Evolutionary conservation across 2,113 vertebrate genomes (phyloP), one percentile per base, ranked within the genome.

Genomic region (Lates calcarifer): DNA sequence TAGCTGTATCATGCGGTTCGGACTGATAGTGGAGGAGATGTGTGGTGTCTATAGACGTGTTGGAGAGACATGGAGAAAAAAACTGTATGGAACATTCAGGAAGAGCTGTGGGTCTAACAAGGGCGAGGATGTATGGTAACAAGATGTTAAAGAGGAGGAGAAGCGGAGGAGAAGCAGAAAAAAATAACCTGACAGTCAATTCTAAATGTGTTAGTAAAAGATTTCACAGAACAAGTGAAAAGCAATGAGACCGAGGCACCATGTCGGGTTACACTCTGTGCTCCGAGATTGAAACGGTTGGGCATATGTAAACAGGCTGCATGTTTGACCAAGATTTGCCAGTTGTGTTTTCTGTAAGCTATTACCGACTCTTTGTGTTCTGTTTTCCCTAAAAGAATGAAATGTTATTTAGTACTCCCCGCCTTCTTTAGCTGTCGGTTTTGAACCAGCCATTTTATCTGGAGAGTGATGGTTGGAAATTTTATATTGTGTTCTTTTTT

Each of bases 221-320:
- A 87, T 87, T 89, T 83, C 29, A 61, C 51, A 51, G 77, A 74
- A 84, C 35, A 69, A 86, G 67, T 62, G 82, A 81, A 77, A 89
- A 78, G 82, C 75, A 79, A 88, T 83, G 88, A 90, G 87, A 56
- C 60, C 15, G 41, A 61, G 87, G 83, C 89, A 69, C 91, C 93
- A 92, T 83, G 93, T 91, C 10, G 91, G 72, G 92, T 61, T 69
- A 3, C 89, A 89, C 90, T 88, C 90, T 86, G 89, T 74, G 92
- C 85, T 83, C 74, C 26, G 71, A 91, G 87, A 94, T 93, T 93
- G 92, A 87, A 94, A 86, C 89, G 77, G 89, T 84, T 68, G 88
- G 87, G 77, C 74, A 86, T 92, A 84, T 93, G 90, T 92, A 93
- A 93, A 94, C 92, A 93, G 85, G 87, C 82, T 73, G 81, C 87